These are phyloP conservation scores for Bolborhynchus lineola DNA, from an alignment of 2,113 vertebrate species.

Conservation along the genomic window DNA sequence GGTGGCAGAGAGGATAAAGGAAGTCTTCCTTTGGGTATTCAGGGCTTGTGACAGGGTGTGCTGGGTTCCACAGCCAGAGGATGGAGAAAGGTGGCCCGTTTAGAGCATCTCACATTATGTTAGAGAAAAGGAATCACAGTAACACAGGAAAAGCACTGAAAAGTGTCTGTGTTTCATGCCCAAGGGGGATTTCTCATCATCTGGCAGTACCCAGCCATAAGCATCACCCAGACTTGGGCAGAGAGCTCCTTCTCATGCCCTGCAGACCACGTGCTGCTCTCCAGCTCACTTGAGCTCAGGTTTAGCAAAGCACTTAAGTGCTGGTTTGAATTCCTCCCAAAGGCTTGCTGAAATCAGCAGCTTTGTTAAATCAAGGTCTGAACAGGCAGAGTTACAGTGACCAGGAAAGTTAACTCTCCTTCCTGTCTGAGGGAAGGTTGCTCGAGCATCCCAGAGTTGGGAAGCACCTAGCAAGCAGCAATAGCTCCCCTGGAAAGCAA, in stretches of 20 bases:
- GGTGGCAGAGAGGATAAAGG: not conserved
- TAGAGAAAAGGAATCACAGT: not conserved
- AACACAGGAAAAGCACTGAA: not conserved
- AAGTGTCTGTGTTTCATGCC: not conserved
- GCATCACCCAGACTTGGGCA: not conserved
- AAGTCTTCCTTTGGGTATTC: not conserved
- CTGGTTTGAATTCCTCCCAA: not conserved
- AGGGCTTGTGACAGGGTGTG: not conserved
- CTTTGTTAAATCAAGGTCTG: not conserved
- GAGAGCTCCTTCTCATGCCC: not conserved
- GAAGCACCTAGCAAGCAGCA: not conserved
- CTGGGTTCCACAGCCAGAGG: not conserved
- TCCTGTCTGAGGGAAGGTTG: not conserved
- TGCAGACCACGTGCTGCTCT: not conserved
- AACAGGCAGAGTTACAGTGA: not conserved
- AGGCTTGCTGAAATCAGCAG: slow-evolving; percentile 12
- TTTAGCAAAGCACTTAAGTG: not conserved
- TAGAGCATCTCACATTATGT: not conserved
- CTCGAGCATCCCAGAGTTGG: not conserved
- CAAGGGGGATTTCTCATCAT: not conserved
- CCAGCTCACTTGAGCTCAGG: not conserved
- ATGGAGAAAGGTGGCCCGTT: not conserved
- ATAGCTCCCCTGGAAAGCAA: not conserved
- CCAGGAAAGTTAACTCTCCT: not conserved
- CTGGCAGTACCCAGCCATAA: not conserved